Percentiles rank a stretch among this genome's conserved stretches.
Evolutionary conservation across 2,113 vertebrate genomes (phyloP).

Genomic region (Hoplias malabaricus): DNA sequence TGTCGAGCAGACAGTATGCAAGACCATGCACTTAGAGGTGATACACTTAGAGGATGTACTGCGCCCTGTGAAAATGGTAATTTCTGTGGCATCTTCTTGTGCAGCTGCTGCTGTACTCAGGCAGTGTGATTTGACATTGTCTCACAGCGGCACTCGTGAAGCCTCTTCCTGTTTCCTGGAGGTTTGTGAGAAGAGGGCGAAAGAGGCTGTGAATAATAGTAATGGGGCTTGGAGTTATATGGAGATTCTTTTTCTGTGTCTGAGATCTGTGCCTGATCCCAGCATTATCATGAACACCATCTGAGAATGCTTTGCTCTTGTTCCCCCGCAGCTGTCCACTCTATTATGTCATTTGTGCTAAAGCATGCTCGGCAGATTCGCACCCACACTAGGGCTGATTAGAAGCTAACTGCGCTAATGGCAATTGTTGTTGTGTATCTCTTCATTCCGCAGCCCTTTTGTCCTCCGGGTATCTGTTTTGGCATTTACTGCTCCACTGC

Average conservation of each 20-base stretch:
- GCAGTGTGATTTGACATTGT: conserved; percentile 36
- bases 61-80: conserved; percentile 40
- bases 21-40: conserved; percentile 5
- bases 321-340: neutral
- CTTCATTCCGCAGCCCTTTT: neutral
- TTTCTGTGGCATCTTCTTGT: conserved; percentile 42
- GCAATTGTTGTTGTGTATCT: conserved; percentile 17
- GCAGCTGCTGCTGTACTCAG: conserved; percentile 39
- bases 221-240: conserved; percentile 25
- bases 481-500: conserved; percentile 17
- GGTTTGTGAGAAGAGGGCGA: conserved; percentile 37
- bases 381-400: conserved; percentile 14
- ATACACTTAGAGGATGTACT: conserved; percentile 11
- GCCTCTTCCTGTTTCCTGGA: conserved; percentile 29
- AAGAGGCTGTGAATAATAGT: conserved; percentile 33
- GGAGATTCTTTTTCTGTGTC: conserved; percentile 9
- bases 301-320: conserved; percentile 19
- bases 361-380: neutral
- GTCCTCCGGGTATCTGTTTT: neutral
- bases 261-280: conserved; percentile 8
- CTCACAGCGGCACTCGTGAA: conserved; percentile 18
- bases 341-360: conserved; percentile 1
- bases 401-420: conserved; percentile 23
- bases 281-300: conserved; percentile 20
- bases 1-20: conserved; percentile 29